phyloP scores from a whole-genome alignment of 2,888 invertebrate species.

The Megamerina dolium region DNA sequence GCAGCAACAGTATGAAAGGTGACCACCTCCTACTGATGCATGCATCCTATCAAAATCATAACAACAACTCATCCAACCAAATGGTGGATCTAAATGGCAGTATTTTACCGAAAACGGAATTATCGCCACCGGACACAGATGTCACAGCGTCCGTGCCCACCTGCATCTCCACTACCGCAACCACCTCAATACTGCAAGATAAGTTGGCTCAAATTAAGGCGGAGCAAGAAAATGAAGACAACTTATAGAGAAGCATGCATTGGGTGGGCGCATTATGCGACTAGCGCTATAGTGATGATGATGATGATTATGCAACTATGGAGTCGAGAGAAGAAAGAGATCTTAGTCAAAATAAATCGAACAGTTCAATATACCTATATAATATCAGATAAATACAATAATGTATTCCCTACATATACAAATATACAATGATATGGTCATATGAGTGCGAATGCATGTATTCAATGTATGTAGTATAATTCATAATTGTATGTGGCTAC shows the following conservation, averaged over 20 bases:
- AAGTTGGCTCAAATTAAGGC: conserved; percentile 48
- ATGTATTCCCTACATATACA: too few relatives aligned
- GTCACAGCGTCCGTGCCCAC: neutral
- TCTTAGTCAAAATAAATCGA: too few relatives aligned
- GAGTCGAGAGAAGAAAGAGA: too few relatives aligned
- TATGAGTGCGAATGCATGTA: too few relatives aligned
- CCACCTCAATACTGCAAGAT: conserved; percentile 41
- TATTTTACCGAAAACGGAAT: conserved; percentile 18
- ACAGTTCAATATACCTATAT: too few relatives aligned
- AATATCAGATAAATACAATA: too few relatives aligned
- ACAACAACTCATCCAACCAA: conserved; percentile 26
- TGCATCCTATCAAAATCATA: conserved; percentile 16
- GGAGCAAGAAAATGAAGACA: conserved; percentile 42
- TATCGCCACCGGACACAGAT: conserved; percentile 16
- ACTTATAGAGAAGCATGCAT: conserved; percentile 46
- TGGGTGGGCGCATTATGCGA: conserved; percentile 25
- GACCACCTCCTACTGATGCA: conserved; percentile 20
- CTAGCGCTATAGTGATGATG: conserved; percentile 9
- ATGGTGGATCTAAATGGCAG: conserved; percentile 40
- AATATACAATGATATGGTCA: too few relatives aligned
- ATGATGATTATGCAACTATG: conserved; percentile 14
- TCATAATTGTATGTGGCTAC: too few relatives aligned
- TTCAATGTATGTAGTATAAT: too few relatives aligned
- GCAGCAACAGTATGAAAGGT: conserved; percentile 34
- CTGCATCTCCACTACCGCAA: conserved; percentile 23